Percentiles rank a stretch among this genome's conserved stretches.
Conservation (phyloP, 2,888 invertebrate genomes). For the Pristionchus exspectatus region DNA sequence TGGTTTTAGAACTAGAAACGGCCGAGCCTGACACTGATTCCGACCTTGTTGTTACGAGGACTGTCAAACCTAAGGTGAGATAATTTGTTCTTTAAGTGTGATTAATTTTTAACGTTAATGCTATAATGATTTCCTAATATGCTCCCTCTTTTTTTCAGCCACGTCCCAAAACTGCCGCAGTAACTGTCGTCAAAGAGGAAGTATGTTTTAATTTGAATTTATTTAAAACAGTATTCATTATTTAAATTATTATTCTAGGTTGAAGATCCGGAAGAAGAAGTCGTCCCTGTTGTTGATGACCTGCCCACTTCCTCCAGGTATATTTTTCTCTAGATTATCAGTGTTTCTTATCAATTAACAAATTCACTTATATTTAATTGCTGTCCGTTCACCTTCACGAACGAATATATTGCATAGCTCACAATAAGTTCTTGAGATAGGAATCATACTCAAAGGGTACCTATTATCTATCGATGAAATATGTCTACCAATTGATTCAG, state of each 20-base stretch:
- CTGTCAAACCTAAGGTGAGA: background rate
- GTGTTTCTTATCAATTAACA: too few species aligned
- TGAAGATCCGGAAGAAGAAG: background rate
- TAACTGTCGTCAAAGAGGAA: background rate
- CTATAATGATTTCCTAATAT: background rate
- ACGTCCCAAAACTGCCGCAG: background rate
- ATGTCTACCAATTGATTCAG: background rate
- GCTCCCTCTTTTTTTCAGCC: background rate
- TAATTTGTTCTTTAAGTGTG: background rate
- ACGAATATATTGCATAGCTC: background rate
- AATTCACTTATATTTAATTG: background rate
- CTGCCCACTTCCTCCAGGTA: background rate
- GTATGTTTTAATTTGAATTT: background rate
- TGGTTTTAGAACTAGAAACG: background rate
- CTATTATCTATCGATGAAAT: background rate
- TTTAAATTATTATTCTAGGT: background rate
- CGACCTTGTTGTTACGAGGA: background rate
- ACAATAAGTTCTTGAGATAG: too few species aligned
- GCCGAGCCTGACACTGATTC: background rate
- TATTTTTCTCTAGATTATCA: background rate
- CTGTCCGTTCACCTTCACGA: too few species aligned
- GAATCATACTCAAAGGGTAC: background rate
- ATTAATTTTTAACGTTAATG: background rate
- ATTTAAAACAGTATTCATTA: background rate
- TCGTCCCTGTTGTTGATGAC: background rate